Base-by-base conservation (phyloP, 2,113 vertebrate species). In the Mastomys natalensis region DNA sequence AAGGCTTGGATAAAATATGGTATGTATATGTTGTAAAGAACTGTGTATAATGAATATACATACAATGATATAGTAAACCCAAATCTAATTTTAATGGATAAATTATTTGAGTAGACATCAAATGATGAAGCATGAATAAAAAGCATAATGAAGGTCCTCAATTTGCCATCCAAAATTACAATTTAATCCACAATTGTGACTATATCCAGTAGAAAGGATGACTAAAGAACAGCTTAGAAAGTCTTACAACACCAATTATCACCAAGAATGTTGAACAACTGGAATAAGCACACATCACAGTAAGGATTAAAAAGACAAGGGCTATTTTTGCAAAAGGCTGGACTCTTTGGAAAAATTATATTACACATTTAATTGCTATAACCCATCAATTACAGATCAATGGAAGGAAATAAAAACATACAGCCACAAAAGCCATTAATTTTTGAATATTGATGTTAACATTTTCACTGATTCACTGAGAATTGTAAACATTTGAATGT, bases 61-160 rank as follows among this genome's bases (percentile, higher is more conserved):
- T 43, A 3, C 3, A n/a, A 12, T 93, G 24, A 91, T 53, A 45
- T 53, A 72, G 74, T 74, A 53, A 87, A n/a, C 16, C 51, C 48
- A 82, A 45, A 72, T 48, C 4, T 48, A 96, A 85, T 88, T 91
- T 66, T 77, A 93, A 84, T 84, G 12, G 31, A 34, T 73, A n/a
- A 13, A 66, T 73, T 90, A 64, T n/a, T 62, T 55, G 11, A 93
- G 13, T 10, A 62, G 11, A n/a, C 2, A 64, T 26, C 8, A 72
- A 88, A 77, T 84, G 4, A 53, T 60, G 4, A 91, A 40, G 2
- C 1, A 87, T 45, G 4, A 37, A n/a, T 21, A 93, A 64, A 40
- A 84, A 70, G 7, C 12, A 45, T 21, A 92, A 48, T 91, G 55
- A 12, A 58, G 2, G 1, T 81, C 3, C 21, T 76, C 4, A 8